Evolutionary conservation across 2,113 vertebrate genomes (phyloP).

Genomic region (Sapajus apella): DNA sequence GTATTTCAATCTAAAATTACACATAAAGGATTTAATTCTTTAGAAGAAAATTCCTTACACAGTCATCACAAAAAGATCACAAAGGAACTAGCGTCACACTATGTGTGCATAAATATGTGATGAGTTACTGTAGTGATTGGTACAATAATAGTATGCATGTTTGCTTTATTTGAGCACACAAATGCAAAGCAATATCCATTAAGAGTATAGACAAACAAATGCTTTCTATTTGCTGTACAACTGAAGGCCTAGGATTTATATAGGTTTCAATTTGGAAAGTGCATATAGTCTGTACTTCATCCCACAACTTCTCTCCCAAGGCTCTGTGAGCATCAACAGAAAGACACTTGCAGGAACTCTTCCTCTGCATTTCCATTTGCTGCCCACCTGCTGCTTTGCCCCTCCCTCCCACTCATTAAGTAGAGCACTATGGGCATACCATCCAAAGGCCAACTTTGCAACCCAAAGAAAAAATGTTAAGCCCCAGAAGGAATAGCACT

Average conservation of each 20-base stretch:
- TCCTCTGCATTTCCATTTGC: background rate
- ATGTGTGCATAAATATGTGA: constrained; percentile 8
- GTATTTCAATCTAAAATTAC: constrained; percentile 71
- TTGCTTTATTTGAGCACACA: constrained; percentile 47
- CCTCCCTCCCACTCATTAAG: background rate
- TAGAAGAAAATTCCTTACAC: constrained; percentile 54
- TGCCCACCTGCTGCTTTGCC: background rate
- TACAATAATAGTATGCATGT: background rate
- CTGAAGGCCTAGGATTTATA: constrained; percentile 45
- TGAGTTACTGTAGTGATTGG: constrained; percentile 33
- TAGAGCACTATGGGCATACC: background rate
- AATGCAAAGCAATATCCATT: constrained; percentile 1
- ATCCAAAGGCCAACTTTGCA: background rate
- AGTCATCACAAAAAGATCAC: constrained; percentile 68
- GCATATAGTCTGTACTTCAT: background rate
- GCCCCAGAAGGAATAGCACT: background rate
- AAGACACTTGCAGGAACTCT: background rate
- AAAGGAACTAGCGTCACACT: constrained; percentile 36
- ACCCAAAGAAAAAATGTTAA: background rate
- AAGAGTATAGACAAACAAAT: background rate
- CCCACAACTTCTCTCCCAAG: background rate
- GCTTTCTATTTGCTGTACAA: background rate
- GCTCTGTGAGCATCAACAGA: background rate
- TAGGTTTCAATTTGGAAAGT: background rate
- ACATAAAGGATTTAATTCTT: constrained; percentile 75